Evolutionary conservation across 2,113 vertebrate genomes (phyloP), one percentile per base, ranked within the genome.

Genomic region (Mirounga angustirostris): DNA sequence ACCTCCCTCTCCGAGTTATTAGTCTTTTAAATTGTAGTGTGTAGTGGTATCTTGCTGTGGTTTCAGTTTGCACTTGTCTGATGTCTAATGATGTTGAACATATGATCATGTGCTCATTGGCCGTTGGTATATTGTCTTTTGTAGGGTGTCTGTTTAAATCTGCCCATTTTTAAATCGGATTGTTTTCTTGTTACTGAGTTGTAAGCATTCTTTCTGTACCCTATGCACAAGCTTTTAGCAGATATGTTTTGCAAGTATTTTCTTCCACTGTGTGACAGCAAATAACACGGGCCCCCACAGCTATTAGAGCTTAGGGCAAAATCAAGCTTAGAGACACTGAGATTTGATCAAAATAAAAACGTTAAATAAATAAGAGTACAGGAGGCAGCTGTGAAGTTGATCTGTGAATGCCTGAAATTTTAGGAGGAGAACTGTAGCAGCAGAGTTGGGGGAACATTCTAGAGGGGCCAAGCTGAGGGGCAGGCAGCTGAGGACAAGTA

Each of bases 241-340:
- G 21, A 26, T 76, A 18, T 76, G 22, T 93, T 89, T 96, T 80
- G 5, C 36, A 76, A 93, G 46, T 81, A 85, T 78, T 91, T 97
- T 90, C 69, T 91, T 89, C 52, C 11, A 28, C 19, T 54, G 65
- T 73, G 43, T 86, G 74, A 94, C 5, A 63, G 28, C 36, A 73
- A 73, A 54, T 89, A n/a, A 36, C 21, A 7, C 63, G 36, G 73
- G 50, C 19, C 93, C 91, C 89, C 43, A 30, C 10, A 59, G 18
- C 54, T 80, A 28, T 52, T 65, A 63, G 26, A 73, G 22, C 18
- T 26, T 59, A 71, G 13, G 33, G 10, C 50, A 84, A 82, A 22
- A 85, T 67, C 52, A 96, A 74, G 18, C 61, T 46, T 94, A 86
- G 73, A 90, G 43, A 46, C 36, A 10, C 21, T 92, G 78, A 82